Base-by-base conservation (phyloP, 2,113 vertebrate species). In the Pachypanchax playfairii region DNA sequence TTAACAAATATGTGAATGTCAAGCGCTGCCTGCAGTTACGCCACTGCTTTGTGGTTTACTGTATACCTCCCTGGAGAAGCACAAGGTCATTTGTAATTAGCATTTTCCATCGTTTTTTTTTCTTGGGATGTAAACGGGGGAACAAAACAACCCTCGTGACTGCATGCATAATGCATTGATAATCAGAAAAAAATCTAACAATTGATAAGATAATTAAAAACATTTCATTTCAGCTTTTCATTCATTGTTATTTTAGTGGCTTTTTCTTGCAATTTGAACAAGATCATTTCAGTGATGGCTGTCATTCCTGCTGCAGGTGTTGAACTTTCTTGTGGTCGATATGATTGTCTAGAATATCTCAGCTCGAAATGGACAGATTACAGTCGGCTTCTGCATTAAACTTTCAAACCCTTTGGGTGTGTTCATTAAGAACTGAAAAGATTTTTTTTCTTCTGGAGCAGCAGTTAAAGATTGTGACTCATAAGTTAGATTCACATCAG, bases 401-500 rank as follows among this genome's bases (percentile, higher is more conserved):
- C 13, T 12, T 44, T 20, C 17, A 33, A 49, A 20, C 29, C 36
- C n/a, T 3, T 24, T 24, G 31, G 18, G 18, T 44, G 3, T 50
- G 38, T 22, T 6, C 18, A 52, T 74, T 53, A 75, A 39, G 58
- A 47, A 65, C 31, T 25, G 20, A 50, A 53, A 75, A 43, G 0
- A 13, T 50, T 67, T 73, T 47, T 29, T 12, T 36, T 73, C 47
- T 26, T 13, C 31, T 52, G 33, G 14, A 67, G 35, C 15, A 47
- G 36, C 44, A 50, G 48, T 74, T 66, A 55, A 33, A 67, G 52
- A 61, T 33, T 28, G 26, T 77, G 70, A 73, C 50, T 81, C 61
- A 47, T 69, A 62, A 75, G 55, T 77, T 73, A 31, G 59, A 76
- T 67, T 74, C 24, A 52, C 57, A 24, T 67, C 61, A 68, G 56